Evolutionary conservation across 1,140 invertebrate species (phyloP).

Genomic region (Brachionus koreanus): DNA sequence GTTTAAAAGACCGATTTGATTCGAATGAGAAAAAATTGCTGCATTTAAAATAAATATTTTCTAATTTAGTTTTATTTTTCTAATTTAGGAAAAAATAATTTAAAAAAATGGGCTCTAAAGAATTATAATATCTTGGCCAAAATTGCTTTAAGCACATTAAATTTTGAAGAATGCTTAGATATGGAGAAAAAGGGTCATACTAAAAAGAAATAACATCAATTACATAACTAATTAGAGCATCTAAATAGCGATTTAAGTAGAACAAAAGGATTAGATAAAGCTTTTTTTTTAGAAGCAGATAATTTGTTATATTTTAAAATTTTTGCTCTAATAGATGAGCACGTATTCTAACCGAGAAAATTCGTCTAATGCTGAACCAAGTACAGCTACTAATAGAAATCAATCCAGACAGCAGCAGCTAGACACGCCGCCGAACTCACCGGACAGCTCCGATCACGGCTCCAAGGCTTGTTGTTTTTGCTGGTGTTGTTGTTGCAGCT

Average conservation of each 20-base stretch:
- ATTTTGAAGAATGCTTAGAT: too few species aligned
- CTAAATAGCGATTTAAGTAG: neutral
- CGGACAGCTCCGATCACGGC: constrained; percentile 23
- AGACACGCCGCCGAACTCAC: constrained; percentile 25
- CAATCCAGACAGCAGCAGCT: neutral
- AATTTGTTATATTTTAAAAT: neutral
- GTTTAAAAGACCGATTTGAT: too few species aligned
- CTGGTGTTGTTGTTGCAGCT: constrained; percentile 45
- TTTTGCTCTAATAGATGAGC: constrained; percentile 41
- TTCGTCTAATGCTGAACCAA: constrained; percentile 27
- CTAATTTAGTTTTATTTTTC: too few species aligned
- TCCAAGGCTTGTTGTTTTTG: constrained; percentile 45
- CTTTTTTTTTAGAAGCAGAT: neutral
- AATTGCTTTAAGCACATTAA: too few species aligned
- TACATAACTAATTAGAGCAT: too few species aligned
- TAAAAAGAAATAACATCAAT: neutral
- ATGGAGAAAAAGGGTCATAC: too few species aligned
- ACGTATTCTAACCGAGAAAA: constrained; percentile 43
- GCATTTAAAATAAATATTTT: too few species aligned
- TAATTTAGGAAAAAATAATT: too few species aligned
- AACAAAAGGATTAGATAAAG: neutral
- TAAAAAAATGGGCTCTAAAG: too few species aligned
- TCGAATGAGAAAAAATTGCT: too few species aligned
- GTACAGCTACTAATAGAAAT: constrained; percentile 8
- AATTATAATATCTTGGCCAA: too few species aligned